phyloP scores from a whole-genome alignment of 2,888 invertebrate genomes.

The Bursaphelenchus okinawaensis region DNA sequence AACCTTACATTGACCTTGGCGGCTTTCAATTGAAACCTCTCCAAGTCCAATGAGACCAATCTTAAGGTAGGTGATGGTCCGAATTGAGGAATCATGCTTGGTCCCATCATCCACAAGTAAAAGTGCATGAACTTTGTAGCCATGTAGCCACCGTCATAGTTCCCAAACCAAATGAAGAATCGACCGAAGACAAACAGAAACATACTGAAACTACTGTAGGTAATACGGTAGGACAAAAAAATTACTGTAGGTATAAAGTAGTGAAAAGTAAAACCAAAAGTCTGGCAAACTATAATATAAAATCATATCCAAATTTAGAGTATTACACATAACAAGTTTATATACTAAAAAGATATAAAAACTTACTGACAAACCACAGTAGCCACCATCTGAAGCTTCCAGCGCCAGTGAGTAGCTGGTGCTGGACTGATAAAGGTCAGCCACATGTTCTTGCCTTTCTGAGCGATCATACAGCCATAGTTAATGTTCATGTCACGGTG shows the following conservation, averaged over 20 bases:
- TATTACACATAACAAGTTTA: too few relatives aligned
- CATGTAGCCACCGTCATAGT: slow-evolving; percentile 8
- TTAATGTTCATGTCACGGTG: background rate
- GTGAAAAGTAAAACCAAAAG: too few relatives aligned
- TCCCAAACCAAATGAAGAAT: slow-evolving; percentile 11
- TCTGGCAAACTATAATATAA: background rate
- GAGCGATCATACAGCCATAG: background rate
- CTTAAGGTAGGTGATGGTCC: slow-evolving; percentile 15
- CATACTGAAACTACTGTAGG: too few relatives aligned
- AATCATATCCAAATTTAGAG: too few relatives aligned
- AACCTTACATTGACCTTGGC: slow-evolving; percentile 5
- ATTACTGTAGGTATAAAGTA: too few relatives aligned
- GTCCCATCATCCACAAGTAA: slow-evolving; percentile 18
- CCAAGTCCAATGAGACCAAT: slow-evolving; percentile 8
- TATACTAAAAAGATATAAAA: too few relatives aligned
- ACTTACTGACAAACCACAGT: slow-evolving; percentile 2
- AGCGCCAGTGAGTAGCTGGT: slow-evolving; percentile 13
- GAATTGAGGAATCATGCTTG: slow-evolving; percentile 12
- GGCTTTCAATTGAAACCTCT: background rate
- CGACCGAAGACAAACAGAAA: slow-evolving; percentile 6
- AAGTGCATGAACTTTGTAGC: slow-evolving; percentile 9
- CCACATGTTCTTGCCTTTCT: slow-evolving; percentile 2
- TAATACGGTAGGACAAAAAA: too few relatives aligned
- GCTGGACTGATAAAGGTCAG: slow-evolving; percentile 14
- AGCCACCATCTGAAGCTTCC: slow-evolving; percentile 3